Conservation (phyloP, 2,797 vertebrate genomes). For the Megaceryle alcyon region DNA sequence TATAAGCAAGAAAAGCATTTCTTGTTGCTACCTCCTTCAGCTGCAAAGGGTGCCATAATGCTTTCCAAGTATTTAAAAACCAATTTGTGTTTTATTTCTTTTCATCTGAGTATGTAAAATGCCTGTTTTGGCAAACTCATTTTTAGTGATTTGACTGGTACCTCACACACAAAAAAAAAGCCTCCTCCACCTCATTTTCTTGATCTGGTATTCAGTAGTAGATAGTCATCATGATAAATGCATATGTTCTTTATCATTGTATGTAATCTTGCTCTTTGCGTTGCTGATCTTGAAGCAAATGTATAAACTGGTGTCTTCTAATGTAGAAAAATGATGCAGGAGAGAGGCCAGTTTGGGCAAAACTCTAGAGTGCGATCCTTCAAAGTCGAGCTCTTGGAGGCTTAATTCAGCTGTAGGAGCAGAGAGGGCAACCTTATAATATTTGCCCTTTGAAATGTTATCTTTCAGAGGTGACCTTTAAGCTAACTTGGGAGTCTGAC, state of each 20-base stretch:
- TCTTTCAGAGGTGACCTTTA: conserved; percentile 66
- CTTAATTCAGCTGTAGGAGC: conserved; percentile 58
- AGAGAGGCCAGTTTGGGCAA: neutral
- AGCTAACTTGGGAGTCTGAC: conserved; percentile 59
- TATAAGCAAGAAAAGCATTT: neutral
- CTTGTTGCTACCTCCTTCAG: neutral
- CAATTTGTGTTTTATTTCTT: neutral
- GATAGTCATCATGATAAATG: conserved; percentile 47
- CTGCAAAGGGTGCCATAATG: neutral
- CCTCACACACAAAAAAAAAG: neutral
- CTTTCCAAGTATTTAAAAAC: neutral
- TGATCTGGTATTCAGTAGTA: neutral
- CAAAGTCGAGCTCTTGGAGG: conserved; percentile 42
- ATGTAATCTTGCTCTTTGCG: conserved; percentile 50
- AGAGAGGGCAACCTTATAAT: conserved; percentile 42
- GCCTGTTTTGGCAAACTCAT: neutral
- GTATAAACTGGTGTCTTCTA: conserved; percentile 38
- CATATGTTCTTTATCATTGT: neutral
- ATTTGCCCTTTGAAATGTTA: conserved; percentile 53
- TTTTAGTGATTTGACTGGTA: neutral
- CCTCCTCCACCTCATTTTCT: neutral
- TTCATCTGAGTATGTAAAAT: neutral
- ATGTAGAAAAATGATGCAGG: conserved; percentile 51
- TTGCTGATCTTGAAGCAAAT: conserved; percentile 53
- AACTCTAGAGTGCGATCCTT: conserved; percentile 43